Evolutionary conservation across 1,140 invertebrate genomes (phyloP), one percentile per base, ranked within the genome.

Genomic region (Drosophila persimilis): DNA sequence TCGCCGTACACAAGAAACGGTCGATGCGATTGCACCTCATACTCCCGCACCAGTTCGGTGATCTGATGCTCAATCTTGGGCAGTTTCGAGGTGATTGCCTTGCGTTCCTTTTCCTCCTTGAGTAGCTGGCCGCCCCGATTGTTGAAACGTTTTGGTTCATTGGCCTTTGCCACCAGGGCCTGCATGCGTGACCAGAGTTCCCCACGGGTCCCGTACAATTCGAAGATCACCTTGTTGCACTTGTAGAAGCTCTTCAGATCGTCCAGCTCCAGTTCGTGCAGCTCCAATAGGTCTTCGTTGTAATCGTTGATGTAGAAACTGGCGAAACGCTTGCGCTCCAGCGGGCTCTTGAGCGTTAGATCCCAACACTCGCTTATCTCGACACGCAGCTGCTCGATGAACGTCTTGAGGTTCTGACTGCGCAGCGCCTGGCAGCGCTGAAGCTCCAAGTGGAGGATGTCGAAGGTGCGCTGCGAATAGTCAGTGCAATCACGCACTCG

Each of bases 51-150:
- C 39, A 94, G 59, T 1, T 93, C 90, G 1, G 90, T 91, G 0
- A 96, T 92, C 83, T 94, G 92, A 2, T 92, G 92, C 89, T 95
- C 94, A 22, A 95, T 93, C 91, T 95, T 95, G 0, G 94, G 94
- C 45, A 95, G 75, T 92, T 95, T 95, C 45, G 93, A 94, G 1
- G 94, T 92, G 11, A 95, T 93, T 3, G 92, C 90, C 83, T 96
- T 97, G 8, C 96, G 92, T 77, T 96, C 95, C 75, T 95, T 97
- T 91, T 98, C 97, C 89, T 98, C 97, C 24, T 93, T 93, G 0
- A 98, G 91, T 6, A 98, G 92, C 72, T 96, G 95, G 0, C 97
- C 96, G 5, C 96, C 96, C 46, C 97, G 93, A 92, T 97, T 97
- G 62, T 96, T 95, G 83, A 95, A 97, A 2, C 97, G 93, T 67